These are phyloP conservation scores for Phainopepla nitens DNA, from an alignment of 2,113 vertebrate species.

Conservation along the genomic window DNA sequence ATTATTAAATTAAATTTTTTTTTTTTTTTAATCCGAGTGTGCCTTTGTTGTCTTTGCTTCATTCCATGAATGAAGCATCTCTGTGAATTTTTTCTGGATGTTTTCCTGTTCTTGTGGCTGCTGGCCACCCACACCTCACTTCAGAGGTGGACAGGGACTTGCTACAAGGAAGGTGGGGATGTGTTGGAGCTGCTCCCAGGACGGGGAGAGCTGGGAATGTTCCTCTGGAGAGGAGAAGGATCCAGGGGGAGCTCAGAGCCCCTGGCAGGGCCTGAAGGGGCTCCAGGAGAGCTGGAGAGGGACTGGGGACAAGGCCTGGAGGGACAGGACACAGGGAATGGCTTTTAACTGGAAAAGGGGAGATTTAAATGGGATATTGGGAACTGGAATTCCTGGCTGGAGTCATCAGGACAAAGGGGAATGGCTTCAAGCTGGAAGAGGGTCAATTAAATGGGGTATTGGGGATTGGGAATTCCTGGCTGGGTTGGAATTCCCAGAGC, in stretches of 20 bases:
- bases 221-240: not conserved
- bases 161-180: not conserved
- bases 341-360: not conserved
- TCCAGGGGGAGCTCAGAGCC: not conserved
- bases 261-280: not conserved
- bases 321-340: not conserved
- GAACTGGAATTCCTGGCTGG: not conserved
- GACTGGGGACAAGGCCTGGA: not conserved
- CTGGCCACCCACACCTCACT: not conserved
- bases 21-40: fast-evolving
- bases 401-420: not conserved
- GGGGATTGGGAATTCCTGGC: not conserved
- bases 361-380: not conserved
- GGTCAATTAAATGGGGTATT: not conserved
- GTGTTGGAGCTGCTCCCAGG: not conserved
- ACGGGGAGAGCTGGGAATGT: not conserved
- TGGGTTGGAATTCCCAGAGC: not conserved
- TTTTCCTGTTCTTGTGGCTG: not conserved
- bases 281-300: not conserved
- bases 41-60: not conserved
- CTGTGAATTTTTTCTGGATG: not conserved
- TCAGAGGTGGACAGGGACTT: not conserved
- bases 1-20: no score
- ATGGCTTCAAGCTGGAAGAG: not conserved
- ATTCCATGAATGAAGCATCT: not conserved